These are phyloP conservation scores for Saccostrea echinata DNA, from an alignment of 1,140 invertebrate species.

Conservation along the genomic window DNA sequence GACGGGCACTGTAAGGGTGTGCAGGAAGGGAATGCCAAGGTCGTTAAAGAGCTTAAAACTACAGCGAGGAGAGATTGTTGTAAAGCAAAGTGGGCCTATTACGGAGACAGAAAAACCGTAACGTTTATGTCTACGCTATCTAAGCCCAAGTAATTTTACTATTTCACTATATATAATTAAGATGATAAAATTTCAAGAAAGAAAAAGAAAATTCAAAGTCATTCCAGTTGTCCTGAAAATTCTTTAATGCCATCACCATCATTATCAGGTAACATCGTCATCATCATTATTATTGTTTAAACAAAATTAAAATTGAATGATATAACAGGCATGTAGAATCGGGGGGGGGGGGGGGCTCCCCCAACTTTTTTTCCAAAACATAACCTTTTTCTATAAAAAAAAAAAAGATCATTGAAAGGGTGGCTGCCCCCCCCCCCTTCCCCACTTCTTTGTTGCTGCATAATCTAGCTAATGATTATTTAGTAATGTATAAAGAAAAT, in stretches of 20 bases:
- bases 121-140: slow-evolving; percentile 12
- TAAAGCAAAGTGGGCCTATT: not conserved
- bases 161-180: not conserved
- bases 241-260: not conserved
- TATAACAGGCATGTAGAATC: not conserved
- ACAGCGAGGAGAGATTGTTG: not conserved
- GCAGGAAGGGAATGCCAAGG: not conserved
- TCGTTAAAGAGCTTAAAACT: not conserved
- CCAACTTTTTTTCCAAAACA: slow-evolving; percentile 3
- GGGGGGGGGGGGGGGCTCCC: too few relatives aligned
- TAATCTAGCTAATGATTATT: too few relatives aligned
- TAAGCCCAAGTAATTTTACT: not conserved
- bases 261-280: not conserved
- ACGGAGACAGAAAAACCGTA: slow-evolving; percentile 27
- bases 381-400: too few relatives aligned
- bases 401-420: too few relatives aligned
- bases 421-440: too few relatives aligned
- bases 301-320: not conserved
- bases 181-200: not conserved
- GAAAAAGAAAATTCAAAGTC: not conserved
- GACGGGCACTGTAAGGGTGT: slow-evolving; percentile 7
- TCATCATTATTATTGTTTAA: too few relatives aligned
- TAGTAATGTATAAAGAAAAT: too few relatives aligned
- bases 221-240: not conserved
- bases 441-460: too few relatives aligned